Evolutionary conservation across 2,888 invertebrate genomes (phyloP).

Genomic region (Drosophila testacea): DNA sequence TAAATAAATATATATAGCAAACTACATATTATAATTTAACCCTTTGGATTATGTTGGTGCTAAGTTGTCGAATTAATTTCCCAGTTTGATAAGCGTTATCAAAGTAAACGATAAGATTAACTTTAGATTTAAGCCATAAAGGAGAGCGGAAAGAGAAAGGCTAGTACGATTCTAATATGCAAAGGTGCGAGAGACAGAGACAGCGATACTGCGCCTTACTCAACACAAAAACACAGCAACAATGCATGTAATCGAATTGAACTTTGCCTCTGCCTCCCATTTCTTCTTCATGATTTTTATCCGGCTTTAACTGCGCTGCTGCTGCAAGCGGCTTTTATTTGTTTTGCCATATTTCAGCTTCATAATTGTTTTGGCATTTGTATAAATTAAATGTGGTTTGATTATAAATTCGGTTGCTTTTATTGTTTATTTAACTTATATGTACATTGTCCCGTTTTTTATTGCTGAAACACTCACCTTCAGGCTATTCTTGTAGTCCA

Average conservation of each 20-base stretch:
- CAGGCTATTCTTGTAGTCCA: conserved; percentile 87
- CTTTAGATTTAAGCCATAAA: conserved; percentile 12
- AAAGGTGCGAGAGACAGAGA: neutral
- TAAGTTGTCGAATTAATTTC: neutral
- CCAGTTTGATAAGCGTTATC: conserved; percentile 29
- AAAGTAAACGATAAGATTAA: conserved; percentile 40
- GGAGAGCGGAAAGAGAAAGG: neutral
- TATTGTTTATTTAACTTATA: conserved; percentile 3
- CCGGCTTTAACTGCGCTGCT: conserved; percentile 14
- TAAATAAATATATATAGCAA: neutral
- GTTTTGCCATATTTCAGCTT: neutral
- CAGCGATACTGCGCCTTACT: conserved; percentile 8
- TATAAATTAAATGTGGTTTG: conserved; percentile 15
- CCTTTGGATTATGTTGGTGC: conserved; percentile 20
- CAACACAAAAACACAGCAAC: conserved; percentile 16
- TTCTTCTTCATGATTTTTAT: conserved; percentile 1
- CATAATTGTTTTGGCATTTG: conserved; percentile 12
- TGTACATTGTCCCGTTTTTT: neutral
- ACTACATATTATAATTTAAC: neutral
- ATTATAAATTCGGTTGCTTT: neutral
- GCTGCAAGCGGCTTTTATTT: conserved; percentile 4
- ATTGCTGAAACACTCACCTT: conserved; percentile 86
- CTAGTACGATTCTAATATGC: neutral
- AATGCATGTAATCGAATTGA: conserved; percentile 22
- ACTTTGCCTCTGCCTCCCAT: conserved; percentile 33